These are phyloP conservation scores for Ceratosolen fusciceps DNA, from an alignment of 1,140 invertebrate genomes.

Conservation along the genomic window DNA sequence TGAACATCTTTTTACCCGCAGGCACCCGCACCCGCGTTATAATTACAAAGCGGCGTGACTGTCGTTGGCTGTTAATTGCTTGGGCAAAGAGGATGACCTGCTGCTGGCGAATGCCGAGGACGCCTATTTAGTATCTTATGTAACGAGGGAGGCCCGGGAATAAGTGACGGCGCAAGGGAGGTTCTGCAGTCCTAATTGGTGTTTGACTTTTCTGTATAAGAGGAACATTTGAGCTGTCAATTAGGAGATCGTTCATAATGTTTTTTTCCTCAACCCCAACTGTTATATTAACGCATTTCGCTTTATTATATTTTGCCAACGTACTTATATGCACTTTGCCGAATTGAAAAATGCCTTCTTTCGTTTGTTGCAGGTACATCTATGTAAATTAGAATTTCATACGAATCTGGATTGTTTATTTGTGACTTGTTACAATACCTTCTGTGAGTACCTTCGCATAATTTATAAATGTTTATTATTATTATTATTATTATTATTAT, in stretches of 20 bases:
- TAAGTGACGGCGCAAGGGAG: neutral
- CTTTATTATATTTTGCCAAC: neutral
- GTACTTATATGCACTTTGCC: neutral
- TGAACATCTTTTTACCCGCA: neutral
- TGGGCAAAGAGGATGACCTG: neutral
- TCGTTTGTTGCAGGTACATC: neutral
- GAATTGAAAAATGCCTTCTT: too few species aligned
- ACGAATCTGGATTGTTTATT: neutral
- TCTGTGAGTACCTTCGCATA: too few species aligned
- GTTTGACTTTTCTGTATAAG: constrained; percentile 3
- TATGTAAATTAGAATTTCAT: neutral
- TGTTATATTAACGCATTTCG: neutral
- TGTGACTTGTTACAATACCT: too few species aligned
- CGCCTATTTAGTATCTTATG: constrained; percentile 10
- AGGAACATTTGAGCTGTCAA: neutral
- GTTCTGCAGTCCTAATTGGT: constrained; percentile 19
- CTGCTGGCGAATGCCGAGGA: neutral
- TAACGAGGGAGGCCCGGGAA: neutral
- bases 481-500: too few species aligned
- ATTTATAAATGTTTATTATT: too few species aligned
- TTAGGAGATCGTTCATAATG: neutral
- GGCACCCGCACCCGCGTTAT: neutral
- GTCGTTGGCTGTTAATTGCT: constrained; percentile 19
- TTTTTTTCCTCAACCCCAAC: neutral
- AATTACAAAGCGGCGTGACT: neutral